Base-by-base conservation (phyloP, 2,888 invertebrate genomes). In the Rugalucina vietnamica region DNA sequence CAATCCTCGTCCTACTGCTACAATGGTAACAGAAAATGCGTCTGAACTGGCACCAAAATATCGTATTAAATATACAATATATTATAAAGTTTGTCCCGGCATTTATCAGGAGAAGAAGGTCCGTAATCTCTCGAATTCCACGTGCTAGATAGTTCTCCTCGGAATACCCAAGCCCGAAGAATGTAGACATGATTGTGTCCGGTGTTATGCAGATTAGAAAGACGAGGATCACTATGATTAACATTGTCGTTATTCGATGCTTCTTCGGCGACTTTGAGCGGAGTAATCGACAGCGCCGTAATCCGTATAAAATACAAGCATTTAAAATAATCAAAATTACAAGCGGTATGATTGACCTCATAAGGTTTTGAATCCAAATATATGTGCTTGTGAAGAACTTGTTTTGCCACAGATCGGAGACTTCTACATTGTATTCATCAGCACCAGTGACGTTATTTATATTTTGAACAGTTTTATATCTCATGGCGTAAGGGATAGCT, bases 181-280 rank as follows among this genome's bases (percentile, higher is more conserved):
- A 91, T 18, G 93, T 93, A 5, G 94, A 94, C 92, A 95, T 91
- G 74, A 94, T 92, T 50, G 94, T 94, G 83, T 95, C 95, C 0
- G 95, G 95, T 24, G 93, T 93, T 54, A 94, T 93, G 85, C 94
- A 94, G 37, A 94, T 86, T n/a, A 95, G 87, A 87, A 94, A 95
- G 29, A 92, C 92, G 8, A 94, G 76, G 29, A 95, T 93, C n/a
- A 95, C 93, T 54, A 92, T 90, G 50, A 94, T 91, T 60, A 95
- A 88, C 94, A 94, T 94, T 21, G 93, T 87, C 0, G 94, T 94
- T 12, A 94, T 93, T 49, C 93, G 88, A 78, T 94, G 92, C 60
- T 93, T 90, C 12, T 91, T 90, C 10, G 90, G 90, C 70, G 91
- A 87, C 71, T 92, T 90, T 75, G 89, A 87, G 37, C 91, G 87